A percentile compares a stretch with the other conserved stretches of the same genome.
These are phyloP conservation scores for Lethenteron reissneri DNA, from an alignment of 2,113 vertebrate species.

Conservation along the genomic window DNA sequence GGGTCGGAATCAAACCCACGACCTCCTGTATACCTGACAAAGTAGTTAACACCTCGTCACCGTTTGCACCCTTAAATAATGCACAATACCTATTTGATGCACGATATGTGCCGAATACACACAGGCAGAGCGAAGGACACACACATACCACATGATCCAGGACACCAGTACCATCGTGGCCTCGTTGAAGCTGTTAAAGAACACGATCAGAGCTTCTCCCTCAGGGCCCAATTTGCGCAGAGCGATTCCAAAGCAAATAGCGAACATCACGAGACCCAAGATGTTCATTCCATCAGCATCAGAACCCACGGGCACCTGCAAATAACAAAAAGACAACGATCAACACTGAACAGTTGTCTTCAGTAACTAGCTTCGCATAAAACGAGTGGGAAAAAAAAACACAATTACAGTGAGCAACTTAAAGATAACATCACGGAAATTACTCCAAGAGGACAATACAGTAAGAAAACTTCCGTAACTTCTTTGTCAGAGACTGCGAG, in stretches of 20 bases:
- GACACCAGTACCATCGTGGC: conserved; percentile 93
- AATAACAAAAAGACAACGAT: neutral
- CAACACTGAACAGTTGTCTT: neutral
- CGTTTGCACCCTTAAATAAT: neutral
- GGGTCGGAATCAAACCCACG: neutral
- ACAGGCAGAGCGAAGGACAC: neutral
- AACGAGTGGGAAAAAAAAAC: no score
- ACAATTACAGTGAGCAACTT: no score
- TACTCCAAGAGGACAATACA: no score
- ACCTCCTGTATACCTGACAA: neutral
- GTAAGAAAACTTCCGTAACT: no score
- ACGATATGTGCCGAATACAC: neutral
- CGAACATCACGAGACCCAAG: conserved; percentile 70
- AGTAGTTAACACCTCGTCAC: neutral
- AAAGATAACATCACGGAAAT: no score
- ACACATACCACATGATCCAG: conserved; percentile 96
- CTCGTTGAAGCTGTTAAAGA: conserved; percentile 88
- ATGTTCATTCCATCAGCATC: conserved; percentile 91
- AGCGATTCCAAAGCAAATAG: conserved; percentile 74
- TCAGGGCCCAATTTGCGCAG: conserved; percentile 63
- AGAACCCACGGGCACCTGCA: conserved; percentile 44
- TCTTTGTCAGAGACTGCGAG: no score
- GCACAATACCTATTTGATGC: neutral
- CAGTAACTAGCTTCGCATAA: no score
- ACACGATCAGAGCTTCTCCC: conserved; percentile 86